Percentiles rank a stretch among this genome's conserved stretches.
Evolutionary conservation across 2,113 vertebrate species (phyloP).

Genomic region (Megaceryle maxima): DNA sequence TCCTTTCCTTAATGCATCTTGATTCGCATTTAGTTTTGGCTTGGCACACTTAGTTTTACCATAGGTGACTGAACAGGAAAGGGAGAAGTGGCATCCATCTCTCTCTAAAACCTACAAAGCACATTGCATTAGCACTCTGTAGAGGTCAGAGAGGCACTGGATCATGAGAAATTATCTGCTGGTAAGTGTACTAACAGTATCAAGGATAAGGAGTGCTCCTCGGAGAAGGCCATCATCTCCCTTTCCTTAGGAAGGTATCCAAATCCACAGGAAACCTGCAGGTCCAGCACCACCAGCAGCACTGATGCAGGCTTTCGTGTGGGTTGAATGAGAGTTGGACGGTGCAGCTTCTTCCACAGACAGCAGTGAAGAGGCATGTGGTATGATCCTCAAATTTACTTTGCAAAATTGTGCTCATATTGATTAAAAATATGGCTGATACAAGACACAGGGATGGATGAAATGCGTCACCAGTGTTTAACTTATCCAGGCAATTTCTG

Average conservation of each 20-base stretch:
- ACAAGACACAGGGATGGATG: not conserved
- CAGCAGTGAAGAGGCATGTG: not conserved
- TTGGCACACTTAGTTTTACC: not conserved
- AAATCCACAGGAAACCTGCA: not conserved
- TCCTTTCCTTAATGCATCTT: not conserved
- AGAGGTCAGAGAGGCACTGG: not conserved
- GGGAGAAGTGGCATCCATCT: not conserved
- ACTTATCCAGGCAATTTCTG: not conserved
- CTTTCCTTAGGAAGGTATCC: not conserved
- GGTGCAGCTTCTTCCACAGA: not conserved
- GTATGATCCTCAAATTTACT: not conserved
- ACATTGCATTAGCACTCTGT: not conserved
- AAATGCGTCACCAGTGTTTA: not conserved
- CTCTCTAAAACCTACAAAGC: not conserved
- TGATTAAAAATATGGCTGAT: not conserved
- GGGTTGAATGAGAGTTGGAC: fast-evolving
- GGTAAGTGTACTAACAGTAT: not conserved
- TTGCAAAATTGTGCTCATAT: not conserved
- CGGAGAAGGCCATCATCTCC: not conserved
- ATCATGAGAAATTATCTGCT: not conserved
- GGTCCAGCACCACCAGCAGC: not conserved
- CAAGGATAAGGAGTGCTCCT: fast-evolving
- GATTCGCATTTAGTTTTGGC: not conserved
- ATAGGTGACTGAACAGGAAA: not conserved
- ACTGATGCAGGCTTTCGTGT: fast-evolving